Conservation (phyloP, 2,888 invertebrate species). For the Pachycephus smyrnensis region DNA sequence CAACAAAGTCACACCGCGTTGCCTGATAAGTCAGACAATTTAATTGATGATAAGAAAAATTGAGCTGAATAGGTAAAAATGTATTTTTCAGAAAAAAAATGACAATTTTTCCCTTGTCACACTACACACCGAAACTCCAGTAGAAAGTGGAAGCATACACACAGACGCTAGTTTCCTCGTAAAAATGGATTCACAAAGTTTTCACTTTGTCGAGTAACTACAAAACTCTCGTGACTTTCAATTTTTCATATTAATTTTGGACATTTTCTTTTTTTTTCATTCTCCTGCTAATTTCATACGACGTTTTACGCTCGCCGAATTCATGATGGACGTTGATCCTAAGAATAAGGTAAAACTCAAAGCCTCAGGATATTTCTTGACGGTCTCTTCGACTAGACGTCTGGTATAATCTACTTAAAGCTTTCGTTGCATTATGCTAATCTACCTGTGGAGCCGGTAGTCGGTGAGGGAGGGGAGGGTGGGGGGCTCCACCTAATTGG, state of each 20-base stretch:
- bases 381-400: neutral
- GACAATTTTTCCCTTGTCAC: neutral
- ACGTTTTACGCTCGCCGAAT: neutral
- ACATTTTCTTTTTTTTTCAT: neutral
- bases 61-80: neutral
- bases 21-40: neutral
- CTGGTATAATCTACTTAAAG: neutral
- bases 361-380: neutral
- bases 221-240: neutral
- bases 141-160: neutral
- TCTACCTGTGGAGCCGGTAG: neutral
- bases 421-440: neutral
- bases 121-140: neutral
- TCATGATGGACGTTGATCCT: neutral
- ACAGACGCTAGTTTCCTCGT: neutral
- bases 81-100: neutral
- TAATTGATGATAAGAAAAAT: neutral
- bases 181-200: neutral
- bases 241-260: neutral
- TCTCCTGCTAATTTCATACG: neutral
- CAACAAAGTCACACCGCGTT: neutral
- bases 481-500: neutral
- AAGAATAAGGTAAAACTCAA: neutral
- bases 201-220: neutral
- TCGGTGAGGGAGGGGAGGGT: neutral